These are phyloP conservation scores for Pteronotus mesoamericanus DNA, from an alignment of 2,797 vertebrate genomes.

Conservation along the genomic window DNA sequence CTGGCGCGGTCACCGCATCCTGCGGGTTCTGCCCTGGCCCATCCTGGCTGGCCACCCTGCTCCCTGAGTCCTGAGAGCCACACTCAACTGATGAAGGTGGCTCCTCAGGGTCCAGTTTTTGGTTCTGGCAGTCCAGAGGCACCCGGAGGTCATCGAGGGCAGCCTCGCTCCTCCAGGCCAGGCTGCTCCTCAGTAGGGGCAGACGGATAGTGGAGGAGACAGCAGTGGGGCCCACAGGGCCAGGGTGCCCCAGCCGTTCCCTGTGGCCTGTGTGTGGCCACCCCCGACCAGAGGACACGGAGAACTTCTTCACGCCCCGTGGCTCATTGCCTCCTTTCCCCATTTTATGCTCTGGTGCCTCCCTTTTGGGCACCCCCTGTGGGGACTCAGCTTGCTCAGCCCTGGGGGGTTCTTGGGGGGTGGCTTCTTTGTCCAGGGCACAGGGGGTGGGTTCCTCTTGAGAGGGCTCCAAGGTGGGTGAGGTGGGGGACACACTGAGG, in stretches of 20 bases:
- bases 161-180: constrained; percentile 74
- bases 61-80: constrained; percentile 62
- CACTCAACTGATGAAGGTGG: constrained; percentile 47
- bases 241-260: constrained; percentile 73
- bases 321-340: constrained; percentile 69
- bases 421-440: constrained; percentile 53
- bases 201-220: constrained; percentile 51
- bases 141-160: constrained; percentile 73
- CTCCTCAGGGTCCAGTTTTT: constrained; percentile 55
- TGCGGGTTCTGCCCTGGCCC: neutral
- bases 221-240: constrained; percentile 53
- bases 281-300: constrained; percentile 82
- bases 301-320: constrained; percentile 79
- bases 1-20: neutral
- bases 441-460: neutral
- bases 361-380: constrained; percentile 60
- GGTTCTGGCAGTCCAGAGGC: constrained; percentile 14
- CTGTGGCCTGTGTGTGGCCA: constrained; percentile 79
- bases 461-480: neutral
- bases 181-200: constrained; percentile 65
- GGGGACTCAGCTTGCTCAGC: constrained; percentile 69
- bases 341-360: constrained; percentile 54
- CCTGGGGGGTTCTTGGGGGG: neutral
- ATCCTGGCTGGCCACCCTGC: constrained; percentile 42
- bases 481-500: neutral